These are phyloP conservation scores for Epinephelus awoara DNA, from an alignment of 2,797 vertebrate genomes.

Conservation along the genomic window DNA sequence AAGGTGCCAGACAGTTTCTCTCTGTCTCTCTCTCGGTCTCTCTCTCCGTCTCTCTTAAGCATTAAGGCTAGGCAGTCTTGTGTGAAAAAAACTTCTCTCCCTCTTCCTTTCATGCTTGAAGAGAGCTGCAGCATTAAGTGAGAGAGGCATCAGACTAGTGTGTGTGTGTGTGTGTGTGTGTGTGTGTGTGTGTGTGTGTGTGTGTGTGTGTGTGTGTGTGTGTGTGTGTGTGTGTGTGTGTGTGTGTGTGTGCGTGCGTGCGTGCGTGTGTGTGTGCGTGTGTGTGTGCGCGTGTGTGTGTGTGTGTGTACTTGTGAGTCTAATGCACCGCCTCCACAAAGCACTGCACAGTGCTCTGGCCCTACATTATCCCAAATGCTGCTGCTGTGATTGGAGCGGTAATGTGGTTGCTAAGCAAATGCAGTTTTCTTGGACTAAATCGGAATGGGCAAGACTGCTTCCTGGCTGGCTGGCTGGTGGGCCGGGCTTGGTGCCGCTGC, in stretches of 20 bases:
- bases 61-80: slow-evolving; percentile 61
- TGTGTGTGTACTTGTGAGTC: slow-evolving; percentile 24
- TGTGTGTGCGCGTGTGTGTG: slow-evolving; percentile 14
- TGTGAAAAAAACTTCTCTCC: slow-evolving; percentile 52
- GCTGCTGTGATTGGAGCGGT: slow-evolving; percentile 80
- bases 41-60: slow-evolving; percentile 42
- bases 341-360: slow-evolving; percentile 52
- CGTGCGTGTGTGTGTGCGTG: slow-evolving; percentile 45
- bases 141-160: slow-evolving; percentile 63
- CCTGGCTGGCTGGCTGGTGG: slow-evolving; percentile 73
- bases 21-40: slow-evolving; percentile 41
- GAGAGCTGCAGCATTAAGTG: slow-evolving; percentile 71
- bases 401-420: slow-evolving; percentile 87
- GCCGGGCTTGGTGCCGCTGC: slow-evolving; percentile 40
- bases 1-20: slow-evolving; percentile 75
- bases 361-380: slow-evolving; percentile 78
- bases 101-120: slow-evolving; percentile 70
- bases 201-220: slow-evolving; percentile 1
- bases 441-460: slow-evolving; percentile 71
- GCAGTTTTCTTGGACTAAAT: slow-evolving; percentile 79
- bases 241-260: slow-evolving; percentile 23
- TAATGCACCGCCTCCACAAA: slow-evolving; percentile 68
- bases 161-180: slow-evolving; percentile 42
- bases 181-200: slow-evolving; percentile 20
- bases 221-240: slow-evolving; percentile 41